Percentiles rank a stretch among this genome's conserved stretches.
Evolutionary conservation across 1,140 invertebrate species (phyloP).

Genomic region (Brachystomella parvula): DNA sequence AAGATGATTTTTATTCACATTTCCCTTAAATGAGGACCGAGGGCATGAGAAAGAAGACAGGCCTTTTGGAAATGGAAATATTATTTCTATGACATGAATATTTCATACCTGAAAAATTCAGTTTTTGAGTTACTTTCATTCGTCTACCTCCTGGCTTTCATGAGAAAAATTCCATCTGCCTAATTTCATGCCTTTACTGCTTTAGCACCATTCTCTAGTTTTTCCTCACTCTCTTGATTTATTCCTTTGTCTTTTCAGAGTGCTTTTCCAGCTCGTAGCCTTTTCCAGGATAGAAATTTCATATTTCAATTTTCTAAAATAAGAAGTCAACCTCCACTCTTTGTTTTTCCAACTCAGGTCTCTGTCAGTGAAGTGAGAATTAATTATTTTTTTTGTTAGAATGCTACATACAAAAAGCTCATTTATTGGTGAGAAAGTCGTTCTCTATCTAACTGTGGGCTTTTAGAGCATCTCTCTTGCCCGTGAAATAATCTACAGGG

Average conservation of each 20-base stretch:
- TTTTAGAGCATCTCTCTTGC: no score
- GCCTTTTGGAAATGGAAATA: no score
- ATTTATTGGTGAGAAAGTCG: no score
- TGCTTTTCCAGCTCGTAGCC: background rate
- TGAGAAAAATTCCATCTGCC: conserved; percentile 5
- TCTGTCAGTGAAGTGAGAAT: no score
- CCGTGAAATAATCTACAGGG: no score
- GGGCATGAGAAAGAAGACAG: no score
- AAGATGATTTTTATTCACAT: background rate
- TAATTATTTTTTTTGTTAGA: no score
- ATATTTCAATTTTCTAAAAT: background rate
- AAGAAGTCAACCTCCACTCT: no score
- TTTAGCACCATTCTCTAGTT: background rate
- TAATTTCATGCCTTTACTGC: background rate
- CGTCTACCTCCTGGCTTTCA: background rate
- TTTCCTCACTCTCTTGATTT: background rate
- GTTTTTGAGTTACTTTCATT: background rate
- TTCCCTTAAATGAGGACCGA: background rate
- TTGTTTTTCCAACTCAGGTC: no score
- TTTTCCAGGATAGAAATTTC: background rate
- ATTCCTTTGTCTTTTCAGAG: background rate
- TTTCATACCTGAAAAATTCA: background rate
- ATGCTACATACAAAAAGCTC: no score
- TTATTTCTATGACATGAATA: no score
- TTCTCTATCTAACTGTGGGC: no score